Evolutionary conservation across 35 echinoderm and acorn worm genomes (phyloP).

Genomic region (Eucidaris tribuloides): DNA sequence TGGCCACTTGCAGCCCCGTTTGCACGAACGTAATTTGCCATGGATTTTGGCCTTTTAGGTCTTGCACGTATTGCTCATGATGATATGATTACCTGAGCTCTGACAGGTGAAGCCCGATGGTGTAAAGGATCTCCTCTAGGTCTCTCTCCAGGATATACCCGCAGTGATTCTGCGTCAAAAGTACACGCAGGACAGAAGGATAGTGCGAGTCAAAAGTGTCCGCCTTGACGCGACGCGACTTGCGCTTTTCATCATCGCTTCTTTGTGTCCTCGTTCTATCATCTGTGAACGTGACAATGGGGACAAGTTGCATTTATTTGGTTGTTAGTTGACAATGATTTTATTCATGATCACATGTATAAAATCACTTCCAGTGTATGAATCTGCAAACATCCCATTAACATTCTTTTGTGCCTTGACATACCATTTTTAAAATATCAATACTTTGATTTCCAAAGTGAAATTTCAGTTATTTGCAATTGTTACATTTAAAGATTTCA

Average conservation of each 20-base stretch:
- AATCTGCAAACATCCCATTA: no score
- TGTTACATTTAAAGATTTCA: no score
- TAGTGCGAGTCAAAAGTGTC: slow-evolving; percentile 73
- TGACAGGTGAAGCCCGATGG: slow-evolving; percentile 81
- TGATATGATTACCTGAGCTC: slow-evolving; percentile 95
- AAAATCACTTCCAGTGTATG: no score
- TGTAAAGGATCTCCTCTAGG: slow-evolving; percentile 87
- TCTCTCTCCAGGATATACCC: slow-evolving; percentile 87
- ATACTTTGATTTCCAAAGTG: no score
- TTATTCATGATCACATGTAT: no score
- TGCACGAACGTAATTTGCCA: not conserved
- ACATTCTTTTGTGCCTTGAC: no score
- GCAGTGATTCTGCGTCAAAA: slow-evolving; percentile 94
- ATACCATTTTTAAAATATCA: no score
- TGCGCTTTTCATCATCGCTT: slow-evolving; percentile 33
- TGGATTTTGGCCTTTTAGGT: not conserved
- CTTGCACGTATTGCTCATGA: not conserved
- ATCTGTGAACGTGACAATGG: no score
- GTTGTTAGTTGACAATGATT: no score
- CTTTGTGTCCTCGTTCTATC: slow-evolving; percentile 9
- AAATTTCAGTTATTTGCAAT: no score
- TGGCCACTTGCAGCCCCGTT: not conserved
- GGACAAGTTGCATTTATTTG: no score
- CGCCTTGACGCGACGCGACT: slow-evolving; percentile 34
- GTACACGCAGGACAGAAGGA: slow-evolving; percentile 75